Evolutionary conservation across 1,140 invertebrate genomes (phyloP).

Genomic region (Macrobrachium rosenbergii): DNA sequence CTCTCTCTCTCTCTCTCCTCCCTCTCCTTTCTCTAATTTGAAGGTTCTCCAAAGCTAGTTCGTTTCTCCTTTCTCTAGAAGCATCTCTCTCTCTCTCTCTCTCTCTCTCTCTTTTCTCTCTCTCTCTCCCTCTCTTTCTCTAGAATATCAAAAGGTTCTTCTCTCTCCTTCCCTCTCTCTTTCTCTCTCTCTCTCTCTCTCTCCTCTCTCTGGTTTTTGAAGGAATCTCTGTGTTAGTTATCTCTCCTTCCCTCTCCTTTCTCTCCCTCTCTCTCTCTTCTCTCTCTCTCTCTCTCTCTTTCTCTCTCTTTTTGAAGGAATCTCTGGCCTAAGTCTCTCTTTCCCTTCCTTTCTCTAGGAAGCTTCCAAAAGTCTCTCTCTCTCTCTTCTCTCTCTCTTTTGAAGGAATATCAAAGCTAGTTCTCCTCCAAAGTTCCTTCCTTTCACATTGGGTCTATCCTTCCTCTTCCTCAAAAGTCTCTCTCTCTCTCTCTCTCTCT

Average conservation of each 20-base stretch:
- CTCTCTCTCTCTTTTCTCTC: not conserved
- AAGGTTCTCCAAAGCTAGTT: not conserved
- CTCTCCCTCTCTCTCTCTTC: not conserved
- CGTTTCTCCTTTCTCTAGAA: not conserved
- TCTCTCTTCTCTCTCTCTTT: not conserved
- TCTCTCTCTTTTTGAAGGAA: not conserved
- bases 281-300: not conserved
- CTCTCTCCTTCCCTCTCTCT: too few relatives aligned
- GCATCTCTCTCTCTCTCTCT: not conserved
- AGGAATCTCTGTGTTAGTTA: not conserved
- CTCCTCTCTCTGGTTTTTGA: not conserved
- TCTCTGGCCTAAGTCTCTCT: too few relatives aligned
- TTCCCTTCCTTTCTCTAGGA: too few relatives aligned
- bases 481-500: slow-evolving; percentile 5
- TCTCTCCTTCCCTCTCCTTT: not conserved
- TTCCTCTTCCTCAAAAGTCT: not conserved
- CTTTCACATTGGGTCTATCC: too few relatives aligned
- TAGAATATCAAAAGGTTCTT: too few relatives aligned
- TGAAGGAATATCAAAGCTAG: not conserved
- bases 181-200: not conserved
- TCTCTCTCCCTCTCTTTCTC: too few relatives aligned
- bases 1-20: not conserved
- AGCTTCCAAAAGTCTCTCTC: too few relatives aligned
- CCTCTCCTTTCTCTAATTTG: not conserved
- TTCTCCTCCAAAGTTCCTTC: too few relatives aligned